These are phyloP conservation scores for Diplosoma virens DNA, from an alignment of 23 tunicate genomes.

Conservation along the genomic window DNA sequence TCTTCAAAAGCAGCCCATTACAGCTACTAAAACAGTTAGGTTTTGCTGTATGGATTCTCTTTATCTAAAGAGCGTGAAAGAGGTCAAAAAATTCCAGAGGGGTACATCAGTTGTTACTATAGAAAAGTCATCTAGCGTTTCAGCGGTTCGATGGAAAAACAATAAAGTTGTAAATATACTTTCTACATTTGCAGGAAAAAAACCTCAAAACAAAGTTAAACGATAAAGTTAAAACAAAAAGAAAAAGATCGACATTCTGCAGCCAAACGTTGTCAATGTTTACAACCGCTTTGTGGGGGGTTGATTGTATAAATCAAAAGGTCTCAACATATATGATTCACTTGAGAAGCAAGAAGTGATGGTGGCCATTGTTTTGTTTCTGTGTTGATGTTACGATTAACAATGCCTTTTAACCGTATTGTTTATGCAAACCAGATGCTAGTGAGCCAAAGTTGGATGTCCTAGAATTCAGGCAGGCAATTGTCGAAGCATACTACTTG, in stretches of 20 bases:
- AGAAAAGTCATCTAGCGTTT: neutral
- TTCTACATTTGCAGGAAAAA: slow-evolving; percentile 3
- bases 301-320: slow-evolving; percentile 15
- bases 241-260: neutral
- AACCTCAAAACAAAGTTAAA: neutral
- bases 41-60: neutral
- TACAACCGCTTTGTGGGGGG: slow-evolving; percentile 6
- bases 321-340: slow-evolving; percentile 30
- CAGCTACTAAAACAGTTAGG: neutral
- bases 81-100: neutral
- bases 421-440: neutral
- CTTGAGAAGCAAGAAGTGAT: slow-evolving; percentile 34
- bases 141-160: slow-evolving; percentile 8
- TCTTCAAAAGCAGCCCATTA: neutral
- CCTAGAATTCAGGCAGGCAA: no score
- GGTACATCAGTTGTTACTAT: slow-evolving; percentile 8
- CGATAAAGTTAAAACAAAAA: neutral
- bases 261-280: slow-evolving; percentile 8
- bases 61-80: neutral
- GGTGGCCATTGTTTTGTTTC: slow-evolving; percentile 33
- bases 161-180: slow-evolving; percentile 11
- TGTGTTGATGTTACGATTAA: slow-evolving; percentile 16
- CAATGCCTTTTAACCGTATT: slow-evolving; percentile 14
- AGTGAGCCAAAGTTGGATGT: no score
- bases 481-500: no score